A percentile compares a stretch with the other conserved stretches of the same genome.
These are phyloP conservation scores for Lycaon pictus DNA, from an alignment of 2,113 vertebrate genomes.

Conservation along the genomic window DNA sequence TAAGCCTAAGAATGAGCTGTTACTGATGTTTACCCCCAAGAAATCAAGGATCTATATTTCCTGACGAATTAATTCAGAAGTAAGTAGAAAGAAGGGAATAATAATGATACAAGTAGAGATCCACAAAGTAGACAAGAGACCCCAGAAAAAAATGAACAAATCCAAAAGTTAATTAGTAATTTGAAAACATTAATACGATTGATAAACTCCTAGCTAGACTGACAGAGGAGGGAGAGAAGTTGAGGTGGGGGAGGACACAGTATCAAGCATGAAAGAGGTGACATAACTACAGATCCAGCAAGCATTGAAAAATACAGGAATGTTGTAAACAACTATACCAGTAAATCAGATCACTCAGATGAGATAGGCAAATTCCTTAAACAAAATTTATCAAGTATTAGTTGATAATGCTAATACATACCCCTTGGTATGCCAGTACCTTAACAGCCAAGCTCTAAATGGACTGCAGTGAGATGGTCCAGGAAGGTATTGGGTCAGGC, in stretches of 20 bases:
- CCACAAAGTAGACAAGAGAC: not conserved
- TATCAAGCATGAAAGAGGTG: not conserved
- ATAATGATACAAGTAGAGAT: not conserved
- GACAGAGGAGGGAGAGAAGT: not conserved
- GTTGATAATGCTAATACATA: too few species aligned
- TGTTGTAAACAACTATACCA: not conserved
- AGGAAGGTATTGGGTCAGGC: too few species aligned
- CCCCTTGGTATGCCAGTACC: not conserved
- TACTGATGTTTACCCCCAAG: not conserved
- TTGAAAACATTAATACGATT: not conserved
- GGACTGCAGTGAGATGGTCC: not conserved
- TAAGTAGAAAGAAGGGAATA: not conserved
- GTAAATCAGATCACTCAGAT: not conserved
- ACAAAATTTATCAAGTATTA: not conserved
- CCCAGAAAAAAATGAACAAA: not conserved
- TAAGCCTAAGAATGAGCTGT: not conserved
- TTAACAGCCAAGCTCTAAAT: not conserved
- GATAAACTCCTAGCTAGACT: not conserved
- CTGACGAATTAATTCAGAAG: not conserved
- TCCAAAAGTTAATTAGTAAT: not conserved
- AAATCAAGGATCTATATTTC: not conserved
- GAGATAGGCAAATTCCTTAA: not conserved
- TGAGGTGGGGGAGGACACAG: accelerated
- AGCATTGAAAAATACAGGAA: not conserved
- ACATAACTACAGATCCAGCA: not conserved